A percentile compares a stretch with the other conserved stretches of the same genome.
These are phyloP conservation scores for Jaculus jaculus DNA, from an alignment of 2,113 vertebrate genomes.

Conservation along the genomic window DNA sequence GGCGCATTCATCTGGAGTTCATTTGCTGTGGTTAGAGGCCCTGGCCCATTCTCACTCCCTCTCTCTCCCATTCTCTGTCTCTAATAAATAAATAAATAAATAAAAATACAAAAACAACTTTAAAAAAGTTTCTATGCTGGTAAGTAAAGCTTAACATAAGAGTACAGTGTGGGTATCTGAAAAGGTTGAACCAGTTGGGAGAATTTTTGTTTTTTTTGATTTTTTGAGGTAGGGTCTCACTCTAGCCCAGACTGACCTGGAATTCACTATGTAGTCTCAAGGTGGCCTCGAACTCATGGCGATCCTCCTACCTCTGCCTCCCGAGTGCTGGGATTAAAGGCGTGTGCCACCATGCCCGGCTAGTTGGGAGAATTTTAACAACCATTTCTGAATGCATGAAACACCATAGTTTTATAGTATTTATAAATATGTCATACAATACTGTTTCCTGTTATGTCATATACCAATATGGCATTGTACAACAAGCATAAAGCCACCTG, in stretches of 20 bases:
- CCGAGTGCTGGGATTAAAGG: too few species aligned
- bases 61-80: slow-evolving; percentile 82
- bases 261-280: too few species aligned
- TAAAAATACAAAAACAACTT: slow-evolving; percentile 73
- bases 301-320: too few species aligned
- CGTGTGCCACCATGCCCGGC: too few species aligned
- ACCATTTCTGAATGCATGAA: slow-evolving; percentile 87
- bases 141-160: slow-evolving; percentile 77
- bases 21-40: too few species aligned
- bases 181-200: slow-evolving; percentile 85
- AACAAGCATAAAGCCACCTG: slow-evolving; percentile 89
- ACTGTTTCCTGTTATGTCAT: slow-evolving; percentile 91
- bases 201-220: too few species aligned
- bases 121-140: slow-evolving; percentile 72
- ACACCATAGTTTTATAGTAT: slow-evolving; percentile 90
- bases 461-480: slow-evolving; percentile 91
- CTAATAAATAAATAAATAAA: too few species aligned
- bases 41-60: too few species aligned
- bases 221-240: too few species aligned
- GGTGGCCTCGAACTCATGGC: too few species aligned
- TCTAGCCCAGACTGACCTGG: too few species aligned
- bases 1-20: too few species aligned
- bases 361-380: slow-evolving; percentile 84
- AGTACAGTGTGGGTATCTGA: slow-evolving; percentile 76
- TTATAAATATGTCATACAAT: slow-evolving; percentile 94